These are phyloP conservation scores for Oopsacas minuta DNA, from an alignment of 37 sponge, comb jelly and placozoan genomes.

Conservation along the genomic window DNA sequence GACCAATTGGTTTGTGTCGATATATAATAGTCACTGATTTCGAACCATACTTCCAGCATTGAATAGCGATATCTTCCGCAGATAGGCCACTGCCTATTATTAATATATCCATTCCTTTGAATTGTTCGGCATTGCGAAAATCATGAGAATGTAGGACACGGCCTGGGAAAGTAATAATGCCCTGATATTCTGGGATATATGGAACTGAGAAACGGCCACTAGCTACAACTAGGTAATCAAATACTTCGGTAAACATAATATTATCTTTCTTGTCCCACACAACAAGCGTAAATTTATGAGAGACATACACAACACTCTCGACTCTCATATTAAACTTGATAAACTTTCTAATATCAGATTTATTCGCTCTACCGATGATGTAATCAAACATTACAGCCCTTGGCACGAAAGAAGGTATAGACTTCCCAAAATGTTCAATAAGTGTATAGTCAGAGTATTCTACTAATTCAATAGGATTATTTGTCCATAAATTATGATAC, in stretches of 20 bases:
- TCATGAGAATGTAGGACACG: conserved; percentile 29
- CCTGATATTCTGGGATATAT: conserved; percentile 22
- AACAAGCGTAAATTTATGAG: background rate
- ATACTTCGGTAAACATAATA: background rate
- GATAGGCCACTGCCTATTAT: conserved; percentile 23
- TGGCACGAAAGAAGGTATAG: conserved; percentile 30
- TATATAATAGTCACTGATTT: conserved; percentile 16
- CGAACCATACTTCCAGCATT: conserved; percentile 28
- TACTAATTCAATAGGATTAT: conserved; percentile 26
- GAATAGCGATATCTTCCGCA: conserved; percentile 31
- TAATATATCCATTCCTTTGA: conserved; percentile 8
- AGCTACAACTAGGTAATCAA: conserved; percentile 29
- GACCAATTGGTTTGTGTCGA: conserved; percentile 21
- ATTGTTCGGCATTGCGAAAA: conserved; percentile 31
- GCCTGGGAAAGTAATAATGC: conserved; percentile 23
- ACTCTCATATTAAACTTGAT: conserved; percentile 10
- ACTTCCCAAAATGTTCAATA: conserved; percentile 27
- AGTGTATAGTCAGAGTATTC: conserved; percentile 31
- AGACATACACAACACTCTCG: background rate
- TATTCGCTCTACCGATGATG: conserved; percentile 20
- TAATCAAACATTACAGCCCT: conserved; percentile 24
- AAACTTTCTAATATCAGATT: background rate
- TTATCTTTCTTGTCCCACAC: background rate
- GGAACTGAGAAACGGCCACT: conserved; percentile 29
- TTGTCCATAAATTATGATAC: conserved; percentile 31